Base-by-base conservation (phyloP, 2,113 vertebrate species). In the Muntiacus muntjak region DNA sequence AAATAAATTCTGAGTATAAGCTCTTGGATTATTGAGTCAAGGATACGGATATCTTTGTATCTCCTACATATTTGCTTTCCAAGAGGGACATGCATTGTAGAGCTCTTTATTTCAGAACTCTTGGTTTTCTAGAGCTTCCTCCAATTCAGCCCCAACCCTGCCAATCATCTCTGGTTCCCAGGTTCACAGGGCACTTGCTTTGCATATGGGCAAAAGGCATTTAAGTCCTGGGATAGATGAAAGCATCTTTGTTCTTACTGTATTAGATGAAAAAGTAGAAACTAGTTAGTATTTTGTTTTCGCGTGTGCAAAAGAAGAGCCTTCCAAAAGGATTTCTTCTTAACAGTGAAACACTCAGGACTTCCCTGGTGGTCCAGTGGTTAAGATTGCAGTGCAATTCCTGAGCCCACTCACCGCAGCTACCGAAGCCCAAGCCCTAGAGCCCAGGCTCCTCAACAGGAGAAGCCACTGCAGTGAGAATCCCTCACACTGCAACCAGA, bases 261-360 rank as follows among this genome's bases (percentile, higher is more conserved):
- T 87, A n/a, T 58, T 60, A 86, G 60, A 57, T 79, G n/a, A 88
- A 95, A 95, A 92, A 36, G 74, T 47, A 58, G 82, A 64, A 90
- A 50, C n/a, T 62, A 50, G 3, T 64, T 62, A 83, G n/a, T 87
- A 50, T 95, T 91, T 95, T 78, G 47, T 36, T 91, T 86, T 67
- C 64, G 9, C 74, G 2, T 85, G 6, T 90, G 76, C 76, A 86
- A 95, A 96, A 93, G 90, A 87, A 78, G 25, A 88, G 15, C 30
- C 25, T 92, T 60, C 40, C 25, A 30, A 86, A 93, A 81, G 52
- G 95, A 87, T 92, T 95, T 93, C 26, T 91, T 91, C 57, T 95
- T 96, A 87, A 89, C 78, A 45, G n/a, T 52, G 33, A 89, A 91
- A 58, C 57, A 71, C 50, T 60, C 33, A 40, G 67, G 67, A 40